Percentiles rank a stretch among this genome's conserved stretches.
phyloP scores from a whole-genome alignment of 2,113 vertebrate species.

The Gambusia affinis region DNA sequence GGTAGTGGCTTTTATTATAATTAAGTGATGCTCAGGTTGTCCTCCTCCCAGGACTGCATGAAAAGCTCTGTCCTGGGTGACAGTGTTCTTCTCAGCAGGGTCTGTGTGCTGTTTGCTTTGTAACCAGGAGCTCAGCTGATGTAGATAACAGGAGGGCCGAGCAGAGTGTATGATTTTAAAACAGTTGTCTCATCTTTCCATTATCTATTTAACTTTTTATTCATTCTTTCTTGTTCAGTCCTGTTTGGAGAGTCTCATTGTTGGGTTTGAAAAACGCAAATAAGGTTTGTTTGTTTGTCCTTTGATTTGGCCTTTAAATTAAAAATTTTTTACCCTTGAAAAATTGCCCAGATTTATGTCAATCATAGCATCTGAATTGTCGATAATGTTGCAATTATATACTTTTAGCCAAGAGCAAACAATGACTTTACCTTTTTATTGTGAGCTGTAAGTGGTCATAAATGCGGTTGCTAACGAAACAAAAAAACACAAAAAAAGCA shows the following conservation, averaged over 20 bases:
- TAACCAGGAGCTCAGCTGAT: constrained; percentile 39
- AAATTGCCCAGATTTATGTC: constrained; percentile 19
- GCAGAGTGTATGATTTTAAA: constrained; percentile 23
- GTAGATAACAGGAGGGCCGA: constrained; percentile 21
- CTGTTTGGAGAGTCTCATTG: not conserved
- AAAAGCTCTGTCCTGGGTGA: constrained; percentile 20
- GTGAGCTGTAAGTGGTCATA: constrained; percentile 56
- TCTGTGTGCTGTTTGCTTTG: constrained; percentile 62
- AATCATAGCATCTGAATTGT: constrained; percentile 29
- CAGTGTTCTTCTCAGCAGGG: constrained; percentile 20
- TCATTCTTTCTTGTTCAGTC: not conserved
- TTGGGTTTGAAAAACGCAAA: not conserved
- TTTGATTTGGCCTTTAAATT: not conserved
- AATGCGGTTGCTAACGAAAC: constrained; percentile 54
- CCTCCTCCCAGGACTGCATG: constrained; percentile 8
- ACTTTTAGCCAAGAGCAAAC: constrained; percentile 62
- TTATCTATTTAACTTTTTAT: constrained; percentile 1
- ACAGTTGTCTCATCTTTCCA: constrained; percentile 12
- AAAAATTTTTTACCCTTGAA: not conserved
- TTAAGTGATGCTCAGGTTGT: not conserved
- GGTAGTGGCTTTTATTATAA: not conserved
- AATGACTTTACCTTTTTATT: constrained; percentile 59
- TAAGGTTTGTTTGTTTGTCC: not conserved
- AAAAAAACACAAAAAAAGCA: constrained; percentile 11
- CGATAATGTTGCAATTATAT: constrained; percentile 48